phyloP scores from a whole-genome alignment of 1,140 invertebrate genomes.

The roundworm (Caenorhabditis elegans) region WBcel235 BX284605.5:13904501-13905000 shows the following conservation, averaged over 20 bases:
- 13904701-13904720: conserved; percentile 55
- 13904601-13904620: not conserved
- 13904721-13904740: conserved; percentile 54
- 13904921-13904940: conserved; percentile 52
- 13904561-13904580: too few relatives aligned
- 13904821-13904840: conserved; percentile 60
- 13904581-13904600: not conserved
- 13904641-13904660: conserved; percentile 19
- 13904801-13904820: not conserved
- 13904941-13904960: conserved; percentile 51
- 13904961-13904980: conserved; percentile 46
- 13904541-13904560: too few relatives aligned
- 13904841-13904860: conserved; percentile 65
- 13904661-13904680: conserved; percentile 33
- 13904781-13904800: not conserved
- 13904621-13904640: conserved; percentile 37
- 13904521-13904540: too few relatives aligned
- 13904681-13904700: conserved; percentile 46
- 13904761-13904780: conserved; percentile 38
- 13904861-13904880: conserved; percentile 60
- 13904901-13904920: conserved; percentile 58
- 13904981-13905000: conserved; percentile 55
- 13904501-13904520: too few relatives aligned
- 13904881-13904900: conserved; percentile 58
- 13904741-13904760: conserved; percentile 62